A percentile compares a stretch with the other conserved stretches of the same genome.
phyloP scores from a whole-genome alignment of 2,888 invertebrate species.

The Cerastoderma edule region DNA sequence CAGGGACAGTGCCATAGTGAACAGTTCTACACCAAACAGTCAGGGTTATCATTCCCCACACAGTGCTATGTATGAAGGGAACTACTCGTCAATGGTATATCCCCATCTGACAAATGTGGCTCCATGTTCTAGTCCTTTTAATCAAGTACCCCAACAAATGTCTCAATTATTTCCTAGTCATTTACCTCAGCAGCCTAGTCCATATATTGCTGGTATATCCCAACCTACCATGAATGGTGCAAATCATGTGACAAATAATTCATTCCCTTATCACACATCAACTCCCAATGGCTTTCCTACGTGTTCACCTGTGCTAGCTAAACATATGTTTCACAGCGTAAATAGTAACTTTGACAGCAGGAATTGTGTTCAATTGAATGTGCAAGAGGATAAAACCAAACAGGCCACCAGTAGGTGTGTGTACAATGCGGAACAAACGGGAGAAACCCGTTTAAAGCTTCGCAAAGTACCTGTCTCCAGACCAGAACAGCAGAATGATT shows the following conservation, averaged over 20 bases:
- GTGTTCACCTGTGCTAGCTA: no score
- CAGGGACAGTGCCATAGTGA: neutral
- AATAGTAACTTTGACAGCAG: no score
- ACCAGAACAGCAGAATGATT: conserved; percentile 56
- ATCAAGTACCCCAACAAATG: conserved; percentile 2
- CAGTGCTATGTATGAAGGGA: neutral
- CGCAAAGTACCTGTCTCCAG: conserved; percentile 42
- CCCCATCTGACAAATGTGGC: neutral
- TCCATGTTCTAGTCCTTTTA: neutral
- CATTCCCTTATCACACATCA: no score
- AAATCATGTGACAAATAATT: no score
- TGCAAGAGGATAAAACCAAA: no score
- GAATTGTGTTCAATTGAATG: neutral
- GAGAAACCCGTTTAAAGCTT: conserved; percentile 59
- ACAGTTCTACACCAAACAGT: conserved; percentile 1
- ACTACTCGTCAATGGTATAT: neutral
- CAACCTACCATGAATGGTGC: no score
- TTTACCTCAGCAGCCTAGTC: neutral
- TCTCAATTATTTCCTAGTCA: conserved; percentile 12
- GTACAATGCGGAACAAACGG: conserved; percentile 57
- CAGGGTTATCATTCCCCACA: neutral
- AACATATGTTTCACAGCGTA: no score
- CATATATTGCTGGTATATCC: neutral
- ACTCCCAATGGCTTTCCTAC: no score
- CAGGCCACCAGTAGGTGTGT: neutral